Evolutionary conservation across 2,888 invertebrate species (phyloP).

Genomic region (Ophioninae sp.): DNA sequence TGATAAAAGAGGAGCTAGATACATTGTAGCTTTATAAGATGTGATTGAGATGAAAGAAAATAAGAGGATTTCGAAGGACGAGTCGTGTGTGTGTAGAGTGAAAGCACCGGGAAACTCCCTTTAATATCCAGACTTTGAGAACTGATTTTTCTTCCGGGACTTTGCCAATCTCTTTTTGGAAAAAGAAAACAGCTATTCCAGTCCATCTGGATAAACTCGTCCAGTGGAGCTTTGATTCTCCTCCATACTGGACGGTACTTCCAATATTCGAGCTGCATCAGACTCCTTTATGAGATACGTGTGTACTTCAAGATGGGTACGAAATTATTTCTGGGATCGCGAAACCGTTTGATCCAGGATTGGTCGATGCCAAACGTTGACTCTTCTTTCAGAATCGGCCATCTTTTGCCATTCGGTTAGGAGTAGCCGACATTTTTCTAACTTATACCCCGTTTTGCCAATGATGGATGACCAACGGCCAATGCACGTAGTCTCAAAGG

Average conservation of each 20-base stretch:
- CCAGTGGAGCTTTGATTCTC: not conserved
- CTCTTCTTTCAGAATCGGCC: not conserved
- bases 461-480: not conserved
- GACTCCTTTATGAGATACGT: not conserved
- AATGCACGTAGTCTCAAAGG: not conserved
- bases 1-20: constrained; percentile 44
- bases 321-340: not conserved
- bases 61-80: constrained; percentile 5
- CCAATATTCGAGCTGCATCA: not conserved
- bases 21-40: constrained; percentile 70
- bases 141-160: not conserved
- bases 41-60: constrained; percentile 54
- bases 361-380: no score
- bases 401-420: not conserved
- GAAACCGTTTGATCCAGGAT: not conserved
- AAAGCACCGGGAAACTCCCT: not conserved
- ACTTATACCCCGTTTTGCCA: no score
- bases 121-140: not conserved
- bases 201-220: not conserved
- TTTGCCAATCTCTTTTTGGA: not conserved
- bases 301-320: not conserved
- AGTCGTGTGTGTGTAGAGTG: not conserved
- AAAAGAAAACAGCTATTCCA: not conserved
- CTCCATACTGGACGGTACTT: not conserved
- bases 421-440: no score